phyloP scores from a whole-genome alignment of 2,797 vertebrate genomes.

The Coendou prehensilis region DNA sequence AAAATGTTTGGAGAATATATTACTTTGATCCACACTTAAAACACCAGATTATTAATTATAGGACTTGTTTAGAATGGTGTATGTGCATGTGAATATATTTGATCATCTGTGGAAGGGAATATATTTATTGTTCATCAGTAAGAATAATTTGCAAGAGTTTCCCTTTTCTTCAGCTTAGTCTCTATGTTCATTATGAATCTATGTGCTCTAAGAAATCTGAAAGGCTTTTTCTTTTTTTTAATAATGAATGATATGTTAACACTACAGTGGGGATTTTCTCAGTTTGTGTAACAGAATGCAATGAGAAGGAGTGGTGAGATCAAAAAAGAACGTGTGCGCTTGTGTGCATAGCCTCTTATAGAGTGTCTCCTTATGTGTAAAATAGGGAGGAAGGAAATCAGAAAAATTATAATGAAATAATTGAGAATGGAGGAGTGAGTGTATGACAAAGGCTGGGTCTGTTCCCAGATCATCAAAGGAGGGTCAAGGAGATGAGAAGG shows the following conservation, averaged over 20 bases:
- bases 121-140: constrained; percentile 52
- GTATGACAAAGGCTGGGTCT: neutral
- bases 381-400: neutral
- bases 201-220: neutral
- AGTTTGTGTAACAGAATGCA: constrained; percentile 1
- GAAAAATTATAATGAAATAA: constrained; percentile 31
- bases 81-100: neutral
- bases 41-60: constrained; percentile 1
- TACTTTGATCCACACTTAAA: constrained; percentile 50
- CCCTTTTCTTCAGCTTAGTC: neutral
- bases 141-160: constrained; percentile 35
- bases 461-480: constrained; percentile 45
- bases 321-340: neutral
- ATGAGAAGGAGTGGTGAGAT: neutral
- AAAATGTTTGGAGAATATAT: neutral
- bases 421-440: neutral
- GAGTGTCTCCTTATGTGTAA: neutral
- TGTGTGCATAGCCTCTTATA: neutral
- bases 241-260: constrained; percentile 6
- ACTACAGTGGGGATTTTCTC: neutral
- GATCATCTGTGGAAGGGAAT: constrained; percentile 27
- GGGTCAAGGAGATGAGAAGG: neutral
- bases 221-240: neutral
- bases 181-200: constrained; percentile 1
- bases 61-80: neutral